A percentile compares a stretch with the other conserved stretches of the same genome.
These are phyloP conservation scores for Pyrocephalus nanus DNA, from an alignment of 2,797 vertebrate genomes.

Conservation along the genomic window DNA sequence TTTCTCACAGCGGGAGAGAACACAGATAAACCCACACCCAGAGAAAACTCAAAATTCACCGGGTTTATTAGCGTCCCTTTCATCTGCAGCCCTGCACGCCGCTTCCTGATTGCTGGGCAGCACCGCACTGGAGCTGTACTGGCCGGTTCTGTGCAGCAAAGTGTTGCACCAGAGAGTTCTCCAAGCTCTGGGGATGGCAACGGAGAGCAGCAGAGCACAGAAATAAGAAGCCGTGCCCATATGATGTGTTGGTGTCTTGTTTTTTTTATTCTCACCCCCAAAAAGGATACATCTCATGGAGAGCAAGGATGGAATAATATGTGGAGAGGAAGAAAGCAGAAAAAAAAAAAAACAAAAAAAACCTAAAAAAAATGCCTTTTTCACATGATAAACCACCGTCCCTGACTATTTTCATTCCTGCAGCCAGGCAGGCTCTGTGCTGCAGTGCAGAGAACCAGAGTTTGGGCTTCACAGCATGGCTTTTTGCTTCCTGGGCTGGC, in stretches of 20 bases:
- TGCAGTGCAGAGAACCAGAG: neutral
- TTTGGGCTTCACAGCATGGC: neutral
- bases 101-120: neutral
- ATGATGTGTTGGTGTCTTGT: fast-evolving
- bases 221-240: neutral
- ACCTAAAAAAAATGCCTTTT: neutral
- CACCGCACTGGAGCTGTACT: fast-evolving
- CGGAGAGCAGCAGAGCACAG: neutral
- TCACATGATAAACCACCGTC: neutral
- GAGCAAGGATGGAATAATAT: neutral
- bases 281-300: neutral
- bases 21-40: neutral
- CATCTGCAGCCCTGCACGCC: neutral
- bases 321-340: neutral
- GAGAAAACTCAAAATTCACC: neutral
- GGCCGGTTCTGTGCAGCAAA: neutral
- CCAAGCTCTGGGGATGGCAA: neutral
- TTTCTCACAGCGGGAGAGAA: neutral
- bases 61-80: neutral
- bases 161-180: neutral
- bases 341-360: neutral
- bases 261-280: fast-evolving
- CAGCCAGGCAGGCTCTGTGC: neutral
- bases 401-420: neutral
- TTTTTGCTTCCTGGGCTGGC: neutral